Base-by-base conservation (phyloP, 1,140 invertebrate genomes). In the Bombus waltoni region DNA sequence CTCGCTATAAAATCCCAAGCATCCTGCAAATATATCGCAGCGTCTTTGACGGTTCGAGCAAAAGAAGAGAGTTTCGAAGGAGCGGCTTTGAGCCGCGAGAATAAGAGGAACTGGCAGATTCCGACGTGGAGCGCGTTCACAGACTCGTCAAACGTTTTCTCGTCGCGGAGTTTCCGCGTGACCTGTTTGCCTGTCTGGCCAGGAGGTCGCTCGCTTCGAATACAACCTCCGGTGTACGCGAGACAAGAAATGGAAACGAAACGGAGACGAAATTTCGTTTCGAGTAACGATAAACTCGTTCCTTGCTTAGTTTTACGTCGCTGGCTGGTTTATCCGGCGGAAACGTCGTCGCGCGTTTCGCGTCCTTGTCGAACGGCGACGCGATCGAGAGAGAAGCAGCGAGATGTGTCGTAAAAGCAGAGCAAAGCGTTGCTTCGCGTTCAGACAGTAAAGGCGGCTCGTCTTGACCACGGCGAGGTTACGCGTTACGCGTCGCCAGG, bases 371-470 rank as follows among this genome's bases (percentile, higher is more conserved):
- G 47, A 53, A 22, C 18, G 5, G 47, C 22, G 47, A 8, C 47
- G 5, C 2, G 47, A 53, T 53, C 47, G 6, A 22, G 47, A 53
- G 47, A 53, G 47, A 5, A 53, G 18, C 47, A 53, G 1, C 18
- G 47, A 22, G 47, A 53, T 53, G 18, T 18, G 18, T 6, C 22
- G 47, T 53, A 53, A 53, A 53, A 22, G 5, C 18, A 22, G 6
- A 53, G 47, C 5, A 8, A 22, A 22, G 47, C 8, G 47, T 53
- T 53, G 47, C 18, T 53, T 76, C 68, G 53, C 81, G 71, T 47
- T 40, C 10, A 70, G 68, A 83, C 72, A 35, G 22, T 83, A 87
- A 87, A 83, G 74, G 40, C n/a, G 44, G 18, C 13, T 22, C 47
- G 47, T 22, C 18, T 53, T 53, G 47, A 18, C 0, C 47, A 18